Evolutionary conservation across 2,113 vertebrate species (phyloP).

Genomic region (Erinaceus europaeus): DNA sequence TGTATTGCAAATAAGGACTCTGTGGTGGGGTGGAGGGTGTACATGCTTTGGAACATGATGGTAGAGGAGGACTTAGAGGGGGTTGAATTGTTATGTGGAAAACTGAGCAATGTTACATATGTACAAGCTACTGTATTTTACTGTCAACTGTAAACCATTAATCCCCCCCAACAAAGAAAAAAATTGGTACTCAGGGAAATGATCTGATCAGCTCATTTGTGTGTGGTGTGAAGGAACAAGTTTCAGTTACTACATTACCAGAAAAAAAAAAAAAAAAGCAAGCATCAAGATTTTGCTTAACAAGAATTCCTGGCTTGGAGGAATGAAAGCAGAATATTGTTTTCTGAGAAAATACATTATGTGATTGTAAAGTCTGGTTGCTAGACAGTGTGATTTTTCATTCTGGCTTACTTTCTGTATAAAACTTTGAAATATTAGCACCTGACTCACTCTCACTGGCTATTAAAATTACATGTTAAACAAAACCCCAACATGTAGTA

Average conservation of each 20-base stretch:
- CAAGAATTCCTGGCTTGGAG: slow-evolving; percentile 9
- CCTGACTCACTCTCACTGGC: slow-evolving; percentile 10
- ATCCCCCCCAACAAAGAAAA: no score
- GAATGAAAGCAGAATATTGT: background rate
- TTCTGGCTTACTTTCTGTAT: background rate
- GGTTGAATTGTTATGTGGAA: no score
- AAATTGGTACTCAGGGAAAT: background rate
- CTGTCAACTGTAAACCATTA: no score
- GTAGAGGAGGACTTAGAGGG: no score
- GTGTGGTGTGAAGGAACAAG: background rate
- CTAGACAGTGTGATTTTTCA: slow-evolving; percentile 15
- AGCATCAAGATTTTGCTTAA: background rate
- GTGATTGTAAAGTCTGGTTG: background rate
- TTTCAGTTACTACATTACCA: background rate
- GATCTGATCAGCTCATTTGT: background rate
- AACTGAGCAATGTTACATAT: no score
- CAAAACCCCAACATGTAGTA: slow-evolving; percentile 52
- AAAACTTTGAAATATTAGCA: slow-evolving; percentile 47
- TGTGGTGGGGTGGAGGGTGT: no score
- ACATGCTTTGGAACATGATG: no score
- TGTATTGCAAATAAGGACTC: no score
- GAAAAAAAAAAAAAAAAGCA: slow-evolving; percentile 4
- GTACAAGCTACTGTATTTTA: no score
- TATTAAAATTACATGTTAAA: slow-evolving; percentile 50
- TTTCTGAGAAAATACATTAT: slow-evolving; percentile 29